These are phyloP conservation scores for Tachysurus fulvidraco DNA, from an alignment of 2,113 vertebrate genomes.

Conservation along the genomic window DNA sequence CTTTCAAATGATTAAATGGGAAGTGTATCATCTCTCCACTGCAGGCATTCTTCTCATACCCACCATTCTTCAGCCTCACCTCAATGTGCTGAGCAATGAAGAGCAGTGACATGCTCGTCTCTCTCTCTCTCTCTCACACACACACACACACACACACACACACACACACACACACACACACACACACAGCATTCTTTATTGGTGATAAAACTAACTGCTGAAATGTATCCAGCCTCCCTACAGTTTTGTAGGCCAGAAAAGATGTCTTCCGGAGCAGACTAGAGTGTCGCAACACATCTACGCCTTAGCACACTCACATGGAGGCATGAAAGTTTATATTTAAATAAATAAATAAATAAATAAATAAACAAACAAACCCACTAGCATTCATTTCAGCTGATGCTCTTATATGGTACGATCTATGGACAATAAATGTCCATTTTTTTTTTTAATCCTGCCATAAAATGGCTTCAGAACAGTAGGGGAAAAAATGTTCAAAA, in stretches of 20 bases:
- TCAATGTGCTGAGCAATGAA: not conserved
- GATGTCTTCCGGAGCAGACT: not conserved
- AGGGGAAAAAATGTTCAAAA: no score
- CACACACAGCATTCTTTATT: not conserved
- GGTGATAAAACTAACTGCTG: slow-evolving; percentile 8
- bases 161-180: not conserved
- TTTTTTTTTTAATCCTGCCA: not conserved
- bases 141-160: not conserved
- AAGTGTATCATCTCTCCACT: not conserved
- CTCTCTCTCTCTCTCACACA: no score
- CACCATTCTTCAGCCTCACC: slow-evolving; percentile 15
- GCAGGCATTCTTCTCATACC: not conserved
- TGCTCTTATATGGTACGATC: not conserved
- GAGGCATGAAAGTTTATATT: not conserved
- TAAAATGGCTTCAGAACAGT: not conserved
- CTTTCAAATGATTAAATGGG: not conserved
- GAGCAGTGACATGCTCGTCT: not conserved
- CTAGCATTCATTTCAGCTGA: not conserved
- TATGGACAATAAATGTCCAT: no score
- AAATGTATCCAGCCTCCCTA: not conserved
- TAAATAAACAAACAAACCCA: no score
- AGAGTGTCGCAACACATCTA: not conserved
- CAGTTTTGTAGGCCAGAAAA: not conserved
- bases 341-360: no score
- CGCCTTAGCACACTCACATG: not conserved